phyloP scores from a whole-genome alignment of 2,888 invertebrate species.

The Labia minor region DNA sequence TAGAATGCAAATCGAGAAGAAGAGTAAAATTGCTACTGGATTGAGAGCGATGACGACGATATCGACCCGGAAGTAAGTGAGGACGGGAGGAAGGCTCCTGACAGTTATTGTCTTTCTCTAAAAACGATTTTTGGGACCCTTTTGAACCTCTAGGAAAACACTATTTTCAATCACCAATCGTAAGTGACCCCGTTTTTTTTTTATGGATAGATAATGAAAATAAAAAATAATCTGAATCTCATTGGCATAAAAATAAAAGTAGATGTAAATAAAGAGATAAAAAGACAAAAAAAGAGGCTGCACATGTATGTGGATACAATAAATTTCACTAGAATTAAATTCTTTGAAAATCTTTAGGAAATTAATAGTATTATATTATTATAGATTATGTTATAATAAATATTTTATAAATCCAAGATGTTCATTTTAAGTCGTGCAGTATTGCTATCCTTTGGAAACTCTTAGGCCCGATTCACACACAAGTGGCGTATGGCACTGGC shows the following conservation, averaged over 20 bases:
- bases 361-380: no score
- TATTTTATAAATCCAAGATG: no score
- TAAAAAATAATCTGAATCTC: not conserved
- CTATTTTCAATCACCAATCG: not conserved
- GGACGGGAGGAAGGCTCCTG: not conserved
- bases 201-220: not conserved
- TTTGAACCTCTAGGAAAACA: not conserved
- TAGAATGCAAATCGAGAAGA: constrained; percentile 4
- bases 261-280: no score
- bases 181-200: not conserved
- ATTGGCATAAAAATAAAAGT: not conserved
- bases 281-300: no score
- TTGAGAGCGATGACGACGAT: not conserved
- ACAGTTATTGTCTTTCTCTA: not conserved
- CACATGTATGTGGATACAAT: no score
- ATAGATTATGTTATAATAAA: no score
- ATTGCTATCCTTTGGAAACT: no score
- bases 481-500: no score
- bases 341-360: no score
- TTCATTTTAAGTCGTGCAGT: no score
- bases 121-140: not conserved
- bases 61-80: not conserved
- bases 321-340: no score
- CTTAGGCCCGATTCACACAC: no score
- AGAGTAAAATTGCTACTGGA: constrained; percentile 4